Evolutionary conservation across 2,797 vertebrate genomes (phyloP).

Genomic region (Fratercula arctica): DNA sequence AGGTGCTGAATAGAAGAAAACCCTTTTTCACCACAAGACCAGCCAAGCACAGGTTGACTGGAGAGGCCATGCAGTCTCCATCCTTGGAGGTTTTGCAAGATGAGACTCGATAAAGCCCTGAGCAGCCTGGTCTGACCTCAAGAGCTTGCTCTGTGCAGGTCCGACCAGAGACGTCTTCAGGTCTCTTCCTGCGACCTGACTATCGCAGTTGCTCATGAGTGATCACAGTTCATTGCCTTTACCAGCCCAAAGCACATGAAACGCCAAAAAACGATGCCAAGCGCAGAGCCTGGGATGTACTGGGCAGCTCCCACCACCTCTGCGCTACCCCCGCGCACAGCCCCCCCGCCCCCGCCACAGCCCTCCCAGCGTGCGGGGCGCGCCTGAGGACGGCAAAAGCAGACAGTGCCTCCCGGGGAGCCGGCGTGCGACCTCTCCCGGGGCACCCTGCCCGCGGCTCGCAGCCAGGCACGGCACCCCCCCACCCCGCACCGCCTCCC

Average conservation of each 20-base stretch:
- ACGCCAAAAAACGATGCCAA: background rate
- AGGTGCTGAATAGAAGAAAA: background rate
- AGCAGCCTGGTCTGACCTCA: background rate
- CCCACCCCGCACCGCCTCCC: background rate
- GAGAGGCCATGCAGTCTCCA: background rate
- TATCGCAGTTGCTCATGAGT: background rate
- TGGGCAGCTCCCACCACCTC: background rate
- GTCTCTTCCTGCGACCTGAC: background rate
- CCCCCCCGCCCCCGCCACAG: background rate
- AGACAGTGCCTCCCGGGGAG: background rate
- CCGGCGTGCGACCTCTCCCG: background rate
- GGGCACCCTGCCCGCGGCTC: background rate
- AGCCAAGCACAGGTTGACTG: background rate
- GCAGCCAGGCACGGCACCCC: background rate
- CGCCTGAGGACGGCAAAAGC: background rate
- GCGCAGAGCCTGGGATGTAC: background rate
- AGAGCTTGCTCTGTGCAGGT: background rate
- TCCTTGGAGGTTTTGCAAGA: background rate
- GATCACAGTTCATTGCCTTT: background rate
- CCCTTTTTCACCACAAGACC: background rate
- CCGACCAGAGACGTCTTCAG: background rate
- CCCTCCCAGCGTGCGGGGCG: background rate
- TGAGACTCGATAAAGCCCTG: background rate
- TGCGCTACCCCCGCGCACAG: accelerated
- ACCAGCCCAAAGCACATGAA: background rate